Base-by-base conservation (phyloP, 1,140 invertebrate species). In the Cardiocondyla obscurior region DNA sequence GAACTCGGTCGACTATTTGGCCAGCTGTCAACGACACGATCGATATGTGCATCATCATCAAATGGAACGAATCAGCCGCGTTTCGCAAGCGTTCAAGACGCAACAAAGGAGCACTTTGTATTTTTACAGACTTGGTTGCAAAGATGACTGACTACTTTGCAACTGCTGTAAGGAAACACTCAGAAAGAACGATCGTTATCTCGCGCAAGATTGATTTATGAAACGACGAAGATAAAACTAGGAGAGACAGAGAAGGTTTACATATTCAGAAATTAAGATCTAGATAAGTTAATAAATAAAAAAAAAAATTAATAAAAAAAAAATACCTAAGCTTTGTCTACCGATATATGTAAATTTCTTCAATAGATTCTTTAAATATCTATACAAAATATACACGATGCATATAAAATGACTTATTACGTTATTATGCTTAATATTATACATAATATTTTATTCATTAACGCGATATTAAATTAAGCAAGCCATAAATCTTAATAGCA, bases 21-120 rank as follows among this genome's bases (percentile, higher is more conserved):
- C 58, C 58, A 49, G 65, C 65, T 65, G 73, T 76, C 73, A 76
- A 76, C n/a, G 25, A 25, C n/a, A 14, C 49, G 30, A 76, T 76
- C 73, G 42, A 76, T 49, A 51, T 30, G 33, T 22, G 39, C 42
- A 8, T 10, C 7, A 5, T 64, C 42, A 49, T 76, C 30, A 76
- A 65, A 76, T 8, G 28, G 8, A 10, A 10, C 16, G n/a, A 22
- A 64, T 76, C 58, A 36, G 58, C 65, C 44, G 28, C 30, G 14
- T 76, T 76, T 76, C 42, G 57, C 14, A 76, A 49, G 14, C 2
- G 19, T 10, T 57, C 69, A 3, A 49, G n/a, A 14, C 7, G 1
- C 14, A n/a, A 44, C 2, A 42, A n/a, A 58, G n/a, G 4, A 36
- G 14, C 46, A n/a, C 36, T 49, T 22, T 49, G 14, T 28, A 64